Percentiles rank a stretch among this genome's conserved stretches.
phyloP scores from a whole-genome alignment of 2,113 vertebrate genomes.

The Tylochromis polylepis region DNA sequence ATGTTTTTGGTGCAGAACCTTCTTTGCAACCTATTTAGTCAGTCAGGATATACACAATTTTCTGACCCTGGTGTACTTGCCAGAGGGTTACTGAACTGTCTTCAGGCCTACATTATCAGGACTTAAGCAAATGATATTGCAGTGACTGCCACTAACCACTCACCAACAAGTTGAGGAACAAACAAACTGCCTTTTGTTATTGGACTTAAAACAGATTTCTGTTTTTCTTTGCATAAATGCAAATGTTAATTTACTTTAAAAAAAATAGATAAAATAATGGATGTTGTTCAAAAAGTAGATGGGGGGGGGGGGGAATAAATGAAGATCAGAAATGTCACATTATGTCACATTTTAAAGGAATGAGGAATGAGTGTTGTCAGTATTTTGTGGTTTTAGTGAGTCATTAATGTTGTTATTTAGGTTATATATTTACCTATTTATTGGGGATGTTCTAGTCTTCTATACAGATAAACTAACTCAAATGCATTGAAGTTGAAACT shows the following conservation, averaged over 20 bases:
- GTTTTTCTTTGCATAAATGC: neutral
- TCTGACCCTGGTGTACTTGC: no score
- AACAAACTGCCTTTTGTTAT: neutral
- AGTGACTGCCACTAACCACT: neutral
- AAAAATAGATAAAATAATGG: no score
- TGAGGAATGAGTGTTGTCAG: neutral
- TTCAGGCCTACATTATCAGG: neutral
- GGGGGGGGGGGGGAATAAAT: neutral
- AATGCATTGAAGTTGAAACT: neutral
- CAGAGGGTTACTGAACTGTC: rapidly evolving
- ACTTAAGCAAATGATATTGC: neutral
- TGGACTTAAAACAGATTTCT: neutral
- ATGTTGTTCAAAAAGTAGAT: no score
- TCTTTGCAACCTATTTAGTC: neutral
- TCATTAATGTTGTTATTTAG: neutral
- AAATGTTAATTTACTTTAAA: no score
- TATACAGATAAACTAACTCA: neutral
- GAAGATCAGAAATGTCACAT: neutral
- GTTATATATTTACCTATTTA: neutral
- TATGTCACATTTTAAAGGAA: neutral
- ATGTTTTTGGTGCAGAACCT: neutral
- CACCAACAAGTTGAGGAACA: neutral
- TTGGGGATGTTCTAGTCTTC: neutral
- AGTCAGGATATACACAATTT: neutral
- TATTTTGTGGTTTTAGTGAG: neutral